Conservation (phyloP, 2,797 vertebrate species). For the Phrynocephalus forsythii region DNA sequence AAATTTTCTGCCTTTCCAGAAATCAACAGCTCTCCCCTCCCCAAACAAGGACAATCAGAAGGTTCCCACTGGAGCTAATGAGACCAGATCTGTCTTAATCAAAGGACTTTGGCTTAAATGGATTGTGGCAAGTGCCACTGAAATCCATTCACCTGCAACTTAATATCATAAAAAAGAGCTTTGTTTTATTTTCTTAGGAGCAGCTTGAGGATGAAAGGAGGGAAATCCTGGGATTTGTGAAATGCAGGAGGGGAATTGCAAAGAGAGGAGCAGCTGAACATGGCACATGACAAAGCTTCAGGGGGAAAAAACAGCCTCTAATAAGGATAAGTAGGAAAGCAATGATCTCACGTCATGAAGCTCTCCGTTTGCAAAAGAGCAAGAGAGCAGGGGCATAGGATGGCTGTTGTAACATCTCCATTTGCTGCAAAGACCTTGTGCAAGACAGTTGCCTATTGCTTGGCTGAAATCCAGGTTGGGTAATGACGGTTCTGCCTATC, state of each 20-base stretch:
- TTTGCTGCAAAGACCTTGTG: constrained; percentile 63
- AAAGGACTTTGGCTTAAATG: constrained; percentile 27
- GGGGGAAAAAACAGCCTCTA: constrained; percentile 60
- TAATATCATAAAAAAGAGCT: constrained; percentile 49
- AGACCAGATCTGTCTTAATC: constrained; percentile 25
- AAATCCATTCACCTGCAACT: constrained; percentile 36
- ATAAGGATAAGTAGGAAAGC: constrained; percentile 64
- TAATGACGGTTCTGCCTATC: constrained; percentile 69
- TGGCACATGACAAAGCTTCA: constrained; percentile 54
- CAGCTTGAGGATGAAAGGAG: constrained; percentile 36
- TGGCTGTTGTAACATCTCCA: constrained; percentile 68
- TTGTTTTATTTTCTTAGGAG: constrained; percentile 54
- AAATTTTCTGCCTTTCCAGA: neutral
- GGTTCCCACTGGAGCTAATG: neutral
- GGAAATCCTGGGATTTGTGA: constrained; percentile 58
- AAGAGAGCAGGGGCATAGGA: constrained; percentile 51
- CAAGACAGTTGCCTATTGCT: constrained; percentile 64
- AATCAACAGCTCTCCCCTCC: constrained; percentile 1
- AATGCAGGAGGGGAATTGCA: constrained; percentile 68
- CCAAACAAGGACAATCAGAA: constrained; percentile 8
- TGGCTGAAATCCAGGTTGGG: constrained; percentile 68
- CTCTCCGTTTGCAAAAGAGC: constrained; percentile 65
- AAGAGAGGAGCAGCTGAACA: constrained; percentile 61
- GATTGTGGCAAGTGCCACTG: constrained; percentile 26
- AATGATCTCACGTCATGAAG: constrained; percentile 65